Evolutionary conservation across 2,797 vertebrate genomes (phyloP), one percentile per base, ranked within the genome.

Genomic region (Anas acuta): DNA sequence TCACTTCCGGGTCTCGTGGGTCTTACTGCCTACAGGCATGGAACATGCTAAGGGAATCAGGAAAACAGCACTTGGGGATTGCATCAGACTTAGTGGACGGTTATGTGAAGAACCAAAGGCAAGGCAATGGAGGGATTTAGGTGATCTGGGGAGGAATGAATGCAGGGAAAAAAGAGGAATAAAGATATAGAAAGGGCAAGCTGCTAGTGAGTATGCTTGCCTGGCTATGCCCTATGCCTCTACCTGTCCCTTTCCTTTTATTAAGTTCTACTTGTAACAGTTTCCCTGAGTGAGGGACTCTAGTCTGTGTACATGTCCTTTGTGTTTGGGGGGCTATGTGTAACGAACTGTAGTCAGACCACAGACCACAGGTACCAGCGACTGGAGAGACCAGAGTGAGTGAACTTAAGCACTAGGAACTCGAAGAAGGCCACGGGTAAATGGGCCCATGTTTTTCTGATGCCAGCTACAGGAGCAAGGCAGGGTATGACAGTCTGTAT

Each of bases 401-500:
- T 39, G 60, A 77, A 56, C 11, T 51, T 64, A 20, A 56, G 32
- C 4, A 7, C 32, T 35, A 77, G 35, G 28, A 49, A 20, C 22
- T 54, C 66, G 26, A 39, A 21, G 5, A 41, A 19, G 16, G 47
- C 21, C 41, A 57, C 21, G 20, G 57, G 57, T 41, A 65, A 35
- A 15, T 56, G 39, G 5, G 22, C 16, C 56, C 11, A 2, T 14
- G 19, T 51, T 51, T 32, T 54, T 0, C 0, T 47, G 4, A 19
- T 35, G 43, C 54, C 65, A 73, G 60, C 49, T 76, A 20, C 54
- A 32, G 56, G 37, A 51, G 32, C 4, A 6, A 60, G 19, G 11
- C n/a, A 72, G 7, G 11, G 2, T 32, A 7, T 43, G 12, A 41
- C 8, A 30, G 25, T 61, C 11, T 41, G 15, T 33, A 35, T 62